Evolutionary conservation across 2,113 vertebrate species (phyloP).

Genomic region (Eulemur rufifrons): DNA sequence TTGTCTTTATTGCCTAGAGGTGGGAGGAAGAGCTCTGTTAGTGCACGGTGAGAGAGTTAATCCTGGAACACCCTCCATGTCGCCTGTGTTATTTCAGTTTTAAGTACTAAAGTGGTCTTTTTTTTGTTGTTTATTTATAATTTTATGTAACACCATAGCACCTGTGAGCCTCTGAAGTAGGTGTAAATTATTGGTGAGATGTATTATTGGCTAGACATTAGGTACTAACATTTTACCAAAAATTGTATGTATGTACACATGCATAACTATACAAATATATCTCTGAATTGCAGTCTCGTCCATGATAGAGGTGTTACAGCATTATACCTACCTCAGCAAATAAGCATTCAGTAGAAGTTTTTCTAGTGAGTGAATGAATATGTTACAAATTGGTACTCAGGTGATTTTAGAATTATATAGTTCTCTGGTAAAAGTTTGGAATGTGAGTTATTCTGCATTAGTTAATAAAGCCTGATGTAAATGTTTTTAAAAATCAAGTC

Average conservation of each 20-base stretch:
- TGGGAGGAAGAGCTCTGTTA: not conserved
- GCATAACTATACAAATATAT: not conserved
- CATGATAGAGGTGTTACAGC: not conserved
- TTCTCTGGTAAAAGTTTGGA: not conserved
- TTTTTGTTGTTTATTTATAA: not conserved
- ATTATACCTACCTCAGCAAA: not conserved
- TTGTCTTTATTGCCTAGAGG: not conserved
- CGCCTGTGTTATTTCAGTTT: not conserved
- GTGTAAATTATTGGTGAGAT: not conserved
- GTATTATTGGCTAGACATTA: slow-evolving; percentile 11
- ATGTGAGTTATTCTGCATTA: slow-evolving; percentile 12
- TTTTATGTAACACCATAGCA: not conserved
- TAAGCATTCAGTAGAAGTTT: not conserved
- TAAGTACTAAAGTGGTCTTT: not conserved
- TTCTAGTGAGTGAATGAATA: not conserved
- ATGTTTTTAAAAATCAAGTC: slow-evolving; percentile 11
- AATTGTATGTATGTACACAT: not conserved
- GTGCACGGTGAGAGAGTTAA: not conserved
- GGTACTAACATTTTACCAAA: slow-evolving; percentile 23
- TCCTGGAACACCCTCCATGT: not conserved
- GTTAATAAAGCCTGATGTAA: not conserved
- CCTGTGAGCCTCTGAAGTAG: not conserved
- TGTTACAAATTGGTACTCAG: not conserved
- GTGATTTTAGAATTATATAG: not conserved
- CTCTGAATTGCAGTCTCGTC: not conserved